Base-by-base conservation (phyloP, 1,140 invertebrate genomes). In the Battus philenor region DNA sequence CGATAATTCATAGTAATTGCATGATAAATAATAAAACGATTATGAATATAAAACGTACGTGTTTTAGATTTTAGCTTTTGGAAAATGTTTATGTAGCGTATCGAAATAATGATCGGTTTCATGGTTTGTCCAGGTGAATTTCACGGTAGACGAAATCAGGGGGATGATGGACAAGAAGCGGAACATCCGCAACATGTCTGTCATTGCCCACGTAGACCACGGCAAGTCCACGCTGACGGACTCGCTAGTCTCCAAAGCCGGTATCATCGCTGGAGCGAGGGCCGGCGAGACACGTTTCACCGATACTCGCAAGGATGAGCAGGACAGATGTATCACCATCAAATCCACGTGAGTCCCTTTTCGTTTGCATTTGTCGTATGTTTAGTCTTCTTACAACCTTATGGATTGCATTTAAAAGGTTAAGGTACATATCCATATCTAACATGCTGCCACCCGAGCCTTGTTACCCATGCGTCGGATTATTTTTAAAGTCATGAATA, bases 151-250 rank as follows among this genome's bases (percentile, higher is more conserved):
- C 90, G 97, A 99, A 90, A 99, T 99, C 90, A 95, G 98, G 90
- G 88, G 72, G 80, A 96, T 99, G 93, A 99, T 99, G 98, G 97
- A 99, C 94, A 97, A 97, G 84, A 99, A 99, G 90, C 90, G 90
- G 88, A 99, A 99, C 80, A 99, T 99, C 88, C 93, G 98, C 84
- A 99, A 99, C 89, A 99, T 99, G 98, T 99, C 98, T 81, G 98
- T 99, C 86, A 99, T 99, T 87, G 98, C 98, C 68, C 98, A 99
- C 88, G 98, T 99, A 50, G 98, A 99, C 91, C 98, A 99, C 86
- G 98, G 98, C 79, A 99, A 99, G 88, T 99, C 98, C 60, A 99
- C 98, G 34, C 86, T 99, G 82, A 99, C 98, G 30, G 98, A 99
- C 88, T 99, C 98, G 38, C 90, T 99, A 65, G 98, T 99, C 31